Base-by-base conservation (phyloP, 2,797 vertebrate genomes). In the Sebastes jordani region DNA sequence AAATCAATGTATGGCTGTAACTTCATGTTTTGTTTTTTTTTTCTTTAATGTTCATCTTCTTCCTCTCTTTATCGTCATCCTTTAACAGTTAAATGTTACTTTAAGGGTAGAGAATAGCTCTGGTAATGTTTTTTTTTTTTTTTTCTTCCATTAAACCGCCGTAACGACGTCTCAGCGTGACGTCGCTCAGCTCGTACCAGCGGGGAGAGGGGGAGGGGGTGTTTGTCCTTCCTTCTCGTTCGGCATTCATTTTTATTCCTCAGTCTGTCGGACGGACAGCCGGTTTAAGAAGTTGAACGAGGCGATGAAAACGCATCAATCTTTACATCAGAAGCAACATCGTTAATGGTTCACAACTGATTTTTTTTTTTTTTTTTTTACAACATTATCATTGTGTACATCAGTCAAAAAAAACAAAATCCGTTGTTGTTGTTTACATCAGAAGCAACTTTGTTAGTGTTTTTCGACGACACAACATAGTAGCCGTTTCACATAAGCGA, bases 1-100 rank as follows among this genome's bases (percentile, higher is more conserved):
- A 92, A 94, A 94, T 95, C 89, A 91, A 93, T 77, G 84, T 95
- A 96, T 95, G 95, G 95, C 95, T 97, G 93, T 95, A 92, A 95
- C 91, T 96, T 96, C 95, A 91, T 90, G 74, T 83, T 88, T 86
- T 87, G n/a, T 86, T 78, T 84, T 84, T 84, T 78, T 62, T 70
- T 88, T 62, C 73, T 76, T 79, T 78, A 78, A 71, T 87, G 77
- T 87, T 81, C 60, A 79, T 87, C 76, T 74, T 80, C 61, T 56
- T 78, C 74, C 58, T 70, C 81, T 82, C 62, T 60, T 75, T 18
- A 64, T 54, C 46, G 34, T 64, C 60, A 16, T 81, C 81, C 49
- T 68, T 79, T 77, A 32, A 74, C 52, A 59, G 54, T 85, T 82
- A 76, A 82, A 74, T 63, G 74, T 90, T 64, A 80, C 67, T 82